Evolutionary conservation across 2,113 vertebrate species (phyloP).

Genomic region (Hymenochirus boettgeri): DNA sequence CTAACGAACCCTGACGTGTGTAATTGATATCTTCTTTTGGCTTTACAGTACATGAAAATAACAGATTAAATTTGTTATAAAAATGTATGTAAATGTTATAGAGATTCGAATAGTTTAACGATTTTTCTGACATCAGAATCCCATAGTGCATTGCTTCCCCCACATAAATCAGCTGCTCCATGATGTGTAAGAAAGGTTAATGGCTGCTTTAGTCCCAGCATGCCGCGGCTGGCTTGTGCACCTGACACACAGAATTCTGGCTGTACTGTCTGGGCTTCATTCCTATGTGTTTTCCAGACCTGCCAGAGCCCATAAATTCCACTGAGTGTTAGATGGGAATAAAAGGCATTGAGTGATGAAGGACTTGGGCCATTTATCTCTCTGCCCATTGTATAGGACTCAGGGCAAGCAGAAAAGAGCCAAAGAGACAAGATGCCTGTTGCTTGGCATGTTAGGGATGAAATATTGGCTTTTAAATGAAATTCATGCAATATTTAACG

Average conservation of each 20-base stretch:
- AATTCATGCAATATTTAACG: constrained; percentile 45
- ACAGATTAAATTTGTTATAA: no score
- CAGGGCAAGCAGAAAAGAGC: constrained; percentile 16
- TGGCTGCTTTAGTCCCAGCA: constrained; percentile 20
- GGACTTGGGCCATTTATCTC: constrained; percentile 11
- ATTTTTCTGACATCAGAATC: background rate
- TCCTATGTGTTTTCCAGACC: constrained; percentile 27
- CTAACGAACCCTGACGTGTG: no score
- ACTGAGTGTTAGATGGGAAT: constrained; percentile 21
- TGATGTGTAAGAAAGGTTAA: constrained; percentile 37
- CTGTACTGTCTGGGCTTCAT: constrained; percentile 8
- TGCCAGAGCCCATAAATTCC: constrained; percentile 31
- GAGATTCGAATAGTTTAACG: background rate
- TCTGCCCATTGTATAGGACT: constrained; percentile 25
- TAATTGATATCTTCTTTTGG: no score
- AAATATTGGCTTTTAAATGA: constrained; percentile 42
- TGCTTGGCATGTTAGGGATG: constrained; percentile 39
- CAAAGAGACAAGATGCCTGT: constrained; percentile 22
- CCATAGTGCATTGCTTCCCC: background rate
- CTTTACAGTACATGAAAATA: no score
- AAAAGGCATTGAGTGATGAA: constrained; percentile 32
- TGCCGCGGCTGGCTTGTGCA: constrained; percentile 33
- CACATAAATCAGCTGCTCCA: constrained; percentile 33
- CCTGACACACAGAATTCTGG: background rate
- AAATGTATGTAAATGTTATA: no score